Evolutionary conservation across 2,888 invertebrate genomes (phyloP).

Genomic region (Macrosiphum euphorbiae): DNA sequence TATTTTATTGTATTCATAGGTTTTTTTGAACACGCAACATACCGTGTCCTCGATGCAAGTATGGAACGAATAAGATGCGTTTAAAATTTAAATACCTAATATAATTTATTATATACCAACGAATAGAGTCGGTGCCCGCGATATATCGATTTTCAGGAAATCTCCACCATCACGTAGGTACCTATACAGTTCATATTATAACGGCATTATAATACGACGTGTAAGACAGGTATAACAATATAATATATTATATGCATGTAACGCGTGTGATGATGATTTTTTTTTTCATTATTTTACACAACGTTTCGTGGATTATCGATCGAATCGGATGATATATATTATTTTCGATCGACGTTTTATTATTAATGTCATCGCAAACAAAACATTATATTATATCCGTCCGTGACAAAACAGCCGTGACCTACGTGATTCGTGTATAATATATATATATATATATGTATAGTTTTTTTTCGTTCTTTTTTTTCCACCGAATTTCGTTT

Average conservation of each 20-base stretch:
- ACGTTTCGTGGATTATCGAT: conserved; percentile 31
- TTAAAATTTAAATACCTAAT: neutral
- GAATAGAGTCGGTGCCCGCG: neutral
- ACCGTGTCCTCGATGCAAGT: neutral
- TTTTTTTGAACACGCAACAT: neutral
- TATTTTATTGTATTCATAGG: neutral
- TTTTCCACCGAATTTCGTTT: conserved; percentile 8
- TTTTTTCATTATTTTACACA: neutral
- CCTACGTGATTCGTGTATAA: conserved; percentile 49
- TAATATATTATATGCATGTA: conserved; percentile 20
- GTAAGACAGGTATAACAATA: neutral
- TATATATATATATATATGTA: neutral
- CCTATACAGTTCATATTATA: neutral
- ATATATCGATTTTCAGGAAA: neutral
- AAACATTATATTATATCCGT: conserved; percentile 27
- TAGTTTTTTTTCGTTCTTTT: neutral
- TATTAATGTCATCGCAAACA: conserved; percentile 49
- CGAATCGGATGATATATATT: conserved; percentile 25
- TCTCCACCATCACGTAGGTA: neutral
- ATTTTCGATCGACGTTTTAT: conserved; percentile 19
- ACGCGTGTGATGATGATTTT: conserved; percentile 5
- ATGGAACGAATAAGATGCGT: neutral
- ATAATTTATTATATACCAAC: neutral
- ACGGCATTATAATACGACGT: conserved; percentile 20
- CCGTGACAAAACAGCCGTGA: conserved; percentile 50